Conservation (phyloP, 2,888 invertebrate genomes). For the Tipula confusa region DNA sequence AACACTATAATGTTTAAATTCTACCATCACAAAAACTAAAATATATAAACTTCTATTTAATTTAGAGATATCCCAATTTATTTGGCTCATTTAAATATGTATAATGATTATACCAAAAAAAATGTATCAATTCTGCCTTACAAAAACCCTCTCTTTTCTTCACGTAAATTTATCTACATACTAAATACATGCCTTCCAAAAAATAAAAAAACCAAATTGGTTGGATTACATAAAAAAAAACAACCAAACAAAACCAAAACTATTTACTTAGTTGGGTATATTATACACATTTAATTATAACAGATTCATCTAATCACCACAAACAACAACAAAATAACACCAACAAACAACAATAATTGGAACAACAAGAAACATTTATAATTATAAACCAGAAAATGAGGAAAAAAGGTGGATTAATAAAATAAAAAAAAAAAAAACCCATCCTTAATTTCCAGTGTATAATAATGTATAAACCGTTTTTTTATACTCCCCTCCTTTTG, state of each 20-base stretch:
- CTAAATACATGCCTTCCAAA: not conserved
- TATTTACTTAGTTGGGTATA: conserved; percentile 15
- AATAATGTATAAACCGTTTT: not conserved
- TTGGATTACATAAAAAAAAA: not conserved
- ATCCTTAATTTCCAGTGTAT: not conserved
- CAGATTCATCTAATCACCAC: conserved; percentile 25
- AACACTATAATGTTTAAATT: too few relatives aligned
- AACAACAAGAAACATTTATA: conserved; percentile 12
- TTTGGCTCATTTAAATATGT: not conserved
- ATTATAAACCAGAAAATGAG: conserved; percentile 17
- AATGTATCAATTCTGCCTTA: not conserved
- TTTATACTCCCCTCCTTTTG: not conserved
- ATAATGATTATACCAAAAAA: not conserved
- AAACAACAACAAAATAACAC: not conserved
- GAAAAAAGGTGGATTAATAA: not conserved
- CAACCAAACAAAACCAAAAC: not conserved
- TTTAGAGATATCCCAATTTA: not conserved
- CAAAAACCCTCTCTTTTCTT: not conserved
- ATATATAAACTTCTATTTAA: not conserved
- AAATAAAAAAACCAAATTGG: not conserved
- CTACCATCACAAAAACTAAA: too few relatives aligned
- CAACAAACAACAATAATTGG: not conserved
- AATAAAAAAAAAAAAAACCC: not conserved
- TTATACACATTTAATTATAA: conserved; percentile 16
- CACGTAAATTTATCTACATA: not conserved